Percentiles rank a stretch among this genome's conserved stretches.
Conservation (phyloP, 2,888 invertebrate genomes). For the Coremacera marginata region DNA sequence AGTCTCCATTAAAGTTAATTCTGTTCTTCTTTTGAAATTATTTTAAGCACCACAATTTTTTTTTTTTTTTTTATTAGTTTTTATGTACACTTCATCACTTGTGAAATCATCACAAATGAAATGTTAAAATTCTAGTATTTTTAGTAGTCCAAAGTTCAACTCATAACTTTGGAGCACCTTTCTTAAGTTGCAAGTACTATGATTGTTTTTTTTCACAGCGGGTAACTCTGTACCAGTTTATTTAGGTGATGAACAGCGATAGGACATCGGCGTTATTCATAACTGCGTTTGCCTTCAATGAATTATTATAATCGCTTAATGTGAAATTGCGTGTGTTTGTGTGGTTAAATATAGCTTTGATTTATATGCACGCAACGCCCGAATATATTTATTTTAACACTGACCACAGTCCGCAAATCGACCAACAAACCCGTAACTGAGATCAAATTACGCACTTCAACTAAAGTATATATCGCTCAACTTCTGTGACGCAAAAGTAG, state of each 20-base stretch:
- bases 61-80: neutral
- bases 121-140: too few relatives aligned
- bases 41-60: neutral
- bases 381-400: constrained; percentile 1
- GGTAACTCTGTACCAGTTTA: neutral
- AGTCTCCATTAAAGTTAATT: neutral
- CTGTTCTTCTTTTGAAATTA: neutral
- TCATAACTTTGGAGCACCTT: too few relatives aligned
- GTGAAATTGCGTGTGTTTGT: neutral
- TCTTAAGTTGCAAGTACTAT: too few relatives aligned
- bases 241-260: neutral
- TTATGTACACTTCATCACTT: neutral
- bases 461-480: neutral
- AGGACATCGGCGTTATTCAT: constrained; percentile 3
- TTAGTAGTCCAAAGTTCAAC: too few relatives aligned
- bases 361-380: constrained; percentile 16
- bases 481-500: neutral
- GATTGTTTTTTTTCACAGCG: neutral
- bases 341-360: neutral
- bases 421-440: neutral
- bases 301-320: neutral
- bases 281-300: constrained; percentile 7
- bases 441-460: constrained; percentile 16
- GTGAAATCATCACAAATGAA: too few relatives aligned
- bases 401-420: too few relatives aligned